Conservation (phyloP, 2,888 invertebrate genomes). For the Colletes collaris region DNA sequence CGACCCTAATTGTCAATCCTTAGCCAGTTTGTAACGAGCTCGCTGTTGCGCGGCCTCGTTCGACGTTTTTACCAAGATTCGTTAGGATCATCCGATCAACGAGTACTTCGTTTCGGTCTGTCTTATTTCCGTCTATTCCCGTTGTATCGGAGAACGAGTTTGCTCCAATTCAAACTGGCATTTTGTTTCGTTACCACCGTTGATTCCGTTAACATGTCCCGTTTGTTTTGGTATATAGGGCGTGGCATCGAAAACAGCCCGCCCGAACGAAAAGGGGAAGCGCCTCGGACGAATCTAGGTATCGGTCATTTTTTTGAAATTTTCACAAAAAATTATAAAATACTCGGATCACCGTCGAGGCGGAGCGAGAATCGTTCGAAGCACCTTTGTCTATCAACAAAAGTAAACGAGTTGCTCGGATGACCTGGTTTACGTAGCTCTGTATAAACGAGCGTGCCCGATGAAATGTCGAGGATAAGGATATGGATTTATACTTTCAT, state of each 20-base stretch:
- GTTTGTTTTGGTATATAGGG: neutral
- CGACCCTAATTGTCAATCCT: slow-evolving; percentile 64
- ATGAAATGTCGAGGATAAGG: too few relatives aligned
- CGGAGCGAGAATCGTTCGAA: too few relatives aligned
- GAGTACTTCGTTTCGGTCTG: slow-evolving; percentile 5
- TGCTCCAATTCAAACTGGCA: slow-evolving; percentile 28
- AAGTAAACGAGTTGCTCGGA: too few relatives aligned
- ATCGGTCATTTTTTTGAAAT: too few relatives aligned
- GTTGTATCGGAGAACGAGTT: slow-evolving; percentile 8
- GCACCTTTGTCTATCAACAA: too few relatives aligned
- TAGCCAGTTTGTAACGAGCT: slow-evolving; percentile 51
- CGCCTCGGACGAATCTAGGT: too few relatives aligned
- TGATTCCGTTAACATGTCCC: slow-evolving; percentile 8
- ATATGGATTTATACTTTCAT: too few relatives aligned
- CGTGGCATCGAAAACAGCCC: too few relatives aligned
- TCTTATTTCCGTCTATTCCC: slow-evolving; percentile 18
- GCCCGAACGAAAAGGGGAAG: too few relatives aligned
- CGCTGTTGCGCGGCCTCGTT: slow-evolving; percentile 11
- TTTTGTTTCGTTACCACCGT: slow-evolving; percentile 17
- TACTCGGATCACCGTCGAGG: too few relatives aligned
- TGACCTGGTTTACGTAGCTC: too few relatives aligned
- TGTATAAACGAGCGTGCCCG: neutral
- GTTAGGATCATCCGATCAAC: slow-evolving; percentile 44
- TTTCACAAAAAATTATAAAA: too few relatives aligned
- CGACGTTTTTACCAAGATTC: slow-evolving; percentile 44